Percentiles rank a stretch among this genome's conserved stretches.
Evolutionary conservation across 2,797 vertebrate species (phyloP).

Genomic region (Aratinga solstitialis): DNA sequence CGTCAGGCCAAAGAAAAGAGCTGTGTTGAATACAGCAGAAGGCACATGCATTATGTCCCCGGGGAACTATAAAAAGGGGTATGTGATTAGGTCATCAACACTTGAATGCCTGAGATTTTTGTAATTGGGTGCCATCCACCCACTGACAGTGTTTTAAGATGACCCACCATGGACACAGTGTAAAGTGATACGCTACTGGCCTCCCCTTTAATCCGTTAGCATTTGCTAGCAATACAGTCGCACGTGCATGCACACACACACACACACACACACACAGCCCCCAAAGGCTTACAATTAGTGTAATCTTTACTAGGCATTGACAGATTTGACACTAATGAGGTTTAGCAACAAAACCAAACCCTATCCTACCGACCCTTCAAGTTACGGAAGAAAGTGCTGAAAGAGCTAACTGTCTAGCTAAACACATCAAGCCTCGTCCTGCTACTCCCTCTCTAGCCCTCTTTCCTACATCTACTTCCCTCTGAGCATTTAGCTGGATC

Average conservation of each 20-base stretch:
- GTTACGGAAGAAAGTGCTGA: neutral
- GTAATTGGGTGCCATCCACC: neutral
- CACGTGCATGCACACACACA: neutral
- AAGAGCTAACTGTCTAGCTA: conserved; percentile 7
- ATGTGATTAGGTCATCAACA: neutral
- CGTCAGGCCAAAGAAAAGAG: neutral
- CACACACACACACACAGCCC: neutral
- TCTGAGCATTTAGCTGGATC: neutral
- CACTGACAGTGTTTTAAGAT: neutral
- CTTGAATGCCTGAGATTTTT: neutral
- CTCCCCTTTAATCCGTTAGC: neutral
- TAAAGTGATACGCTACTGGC: neutral
- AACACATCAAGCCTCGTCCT: neutral
- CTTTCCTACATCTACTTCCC: neutral
- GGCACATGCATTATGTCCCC: neutral
- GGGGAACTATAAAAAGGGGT: neutral
- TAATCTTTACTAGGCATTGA: conserved; percentile 21
- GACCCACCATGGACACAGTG: neutral
- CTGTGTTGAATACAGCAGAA: neutral
- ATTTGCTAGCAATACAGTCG: neutral
- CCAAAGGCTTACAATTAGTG: neutral
- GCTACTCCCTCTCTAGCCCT: neutral
- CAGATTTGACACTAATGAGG: conserved; percentile 5
- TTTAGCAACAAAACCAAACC: neutral
- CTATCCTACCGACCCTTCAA: neutral